A percentile compares a stretch with the other conserved stretches of the same genome.
Conservation (phyloP, 1,140 invertebrate genomes). For the Stenopsyche tienmushanensis region DNA sequence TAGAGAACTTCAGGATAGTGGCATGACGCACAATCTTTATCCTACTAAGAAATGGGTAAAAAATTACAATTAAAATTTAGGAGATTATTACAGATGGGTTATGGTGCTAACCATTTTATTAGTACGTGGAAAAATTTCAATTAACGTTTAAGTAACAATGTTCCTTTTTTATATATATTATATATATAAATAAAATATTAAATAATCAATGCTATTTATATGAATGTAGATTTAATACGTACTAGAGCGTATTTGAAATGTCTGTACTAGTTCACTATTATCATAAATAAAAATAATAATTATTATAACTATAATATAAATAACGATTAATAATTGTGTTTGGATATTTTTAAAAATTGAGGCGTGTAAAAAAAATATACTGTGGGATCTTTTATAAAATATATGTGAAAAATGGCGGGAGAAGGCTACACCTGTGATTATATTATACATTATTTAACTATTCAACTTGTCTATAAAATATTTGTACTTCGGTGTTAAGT, state of each 20-base stretch:
- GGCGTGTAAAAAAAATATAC: slow-evolving; percentile 29
- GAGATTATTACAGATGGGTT: slow-evolving; percentile 41
- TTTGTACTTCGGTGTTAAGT: slow-evolving; percentile 31
- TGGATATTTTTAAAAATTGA: slow-evolving; percentile 23
- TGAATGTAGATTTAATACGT: slow-evolving; percentile 39
- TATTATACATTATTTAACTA: slow-evolving; percentile 39
- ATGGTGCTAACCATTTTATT: slow-evolving; percentile 43
- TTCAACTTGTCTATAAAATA: slow-evolving; percentile 30
- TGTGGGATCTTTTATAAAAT: slow-evolving; percentile 29
- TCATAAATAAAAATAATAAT: slow-evolving; percentile 29
- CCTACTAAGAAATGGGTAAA: slow-evolving; percentile 43
- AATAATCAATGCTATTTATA: slow-evolving; percentile 40
- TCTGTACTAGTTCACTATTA: slow-evolving; percentile 40
- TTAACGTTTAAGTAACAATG: slow-evolving; percentile 41
- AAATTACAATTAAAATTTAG: slow-evolving; percentile 43
- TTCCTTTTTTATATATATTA: slow-evolving; percentile 42
- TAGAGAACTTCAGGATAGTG: not conserved
- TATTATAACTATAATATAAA: slow-evolving; percentile 12
- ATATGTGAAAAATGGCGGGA: slow-evolving; percentile 30
- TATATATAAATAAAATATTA: slow-evolving; percentile 32
- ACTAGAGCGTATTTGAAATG: slow-evolving; percentile 40
- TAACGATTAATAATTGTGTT: slow-evolving; percentile 26
- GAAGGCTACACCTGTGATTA: slow-evolving; percentile 42
- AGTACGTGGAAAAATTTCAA: slow-evolving; percentile 41
- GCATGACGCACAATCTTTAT: not conserved